These are phyloP conservation scores for Notodonta ziczac DNA, from an alignment of 2,888 invertebrate genomes.

Conservation along the genomic window DNA sequence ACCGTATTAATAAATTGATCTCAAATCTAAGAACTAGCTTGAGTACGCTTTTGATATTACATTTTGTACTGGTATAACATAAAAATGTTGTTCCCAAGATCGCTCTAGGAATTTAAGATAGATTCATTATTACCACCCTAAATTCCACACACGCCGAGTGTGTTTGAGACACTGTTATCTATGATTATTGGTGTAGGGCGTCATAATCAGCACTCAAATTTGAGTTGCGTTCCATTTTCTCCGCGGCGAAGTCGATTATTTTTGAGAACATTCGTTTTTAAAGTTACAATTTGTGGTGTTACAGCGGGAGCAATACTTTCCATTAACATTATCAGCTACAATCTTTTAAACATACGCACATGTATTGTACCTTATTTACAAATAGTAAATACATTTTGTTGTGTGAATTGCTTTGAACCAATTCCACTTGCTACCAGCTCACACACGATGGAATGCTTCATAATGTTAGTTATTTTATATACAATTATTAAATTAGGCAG, in stretches of 20 bases:
- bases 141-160: no score
- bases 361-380: constrained; percentile 56
- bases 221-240: not conserved
- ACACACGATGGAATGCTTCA: constrained; percentile 72
- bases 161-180: no score
- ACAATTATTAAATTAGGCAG: constrained; percentile 47
- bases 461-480: constrained; percentile 51
- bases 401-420: constrained; percentile 45
- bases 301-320: constrained; percentile 57
- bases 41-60: no score
- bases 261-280: constrained; percentile 24
- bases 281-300: constrained; percentile 59
- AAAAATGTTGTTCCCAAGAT: no score
- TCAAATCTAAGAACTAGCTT: no score
- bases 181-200: no score
- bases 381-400: constrained; percentile 44
- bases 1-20: no score
- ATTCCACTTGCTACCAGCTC: constrained; percentile 57
- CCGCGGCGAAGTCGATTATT: constrained; percentile 19
- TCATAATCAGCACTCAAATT: no score
- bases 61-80: no score
- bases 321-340: constrained; percentile 43
- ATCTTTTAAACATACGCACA: constrained; percentile 30
- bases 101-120: no score
- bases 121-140: no score